Evolutionary conservation across 2,113 vertebrate species (phyloP).

Genomic region (Gasterosteus nipponicus): DNA sequence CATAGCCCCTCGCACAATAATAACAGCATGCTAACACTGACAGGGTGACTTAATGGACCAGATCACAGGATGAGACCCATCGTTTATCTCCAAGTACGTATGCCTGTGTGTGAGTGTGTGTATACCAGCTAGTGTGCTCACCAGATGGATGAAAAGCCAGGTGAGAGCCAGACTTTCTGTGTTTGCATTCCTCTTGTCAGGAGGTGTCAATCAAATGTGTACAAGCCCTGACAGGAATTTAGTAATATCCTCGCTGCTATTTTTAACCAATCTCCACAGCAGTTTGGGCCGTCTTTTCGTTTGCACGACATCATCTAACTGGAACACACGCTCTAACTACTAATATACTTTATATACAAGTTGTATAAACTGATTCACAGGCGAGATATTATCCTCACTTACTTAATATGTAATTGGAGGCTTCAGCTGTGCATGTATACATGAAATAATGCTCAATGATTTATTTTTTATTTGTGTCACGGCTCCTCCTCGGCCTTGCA

Average conservation of each 20-base stretch:
- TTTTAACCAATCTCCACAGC: slow-evolving; percentile 40
- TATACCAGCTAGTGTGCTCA: background rate
- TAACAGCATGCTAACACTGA: slow-evolving; percentile 20
- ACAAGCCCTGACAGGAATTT: slow-evolving; percentile 34
- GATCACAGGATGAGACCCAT: slow-evolving; percentile 20
- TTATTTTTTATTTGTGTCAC: background rate
- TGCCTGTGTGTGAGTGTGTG: background rate
- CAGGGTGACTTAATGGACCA: slow-evolving; percentile 46
- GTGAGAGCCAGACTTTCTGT: background rate
- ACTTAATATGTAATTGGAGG: too few relatives aligned
- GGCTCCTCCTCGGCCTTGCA: too few relatives aligned
- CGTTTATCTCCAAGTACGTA: slow-evolving; percentile 38
- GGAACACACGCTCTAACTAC: background rate
- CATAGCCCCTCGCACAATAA: slow-evolving; percentile 19
- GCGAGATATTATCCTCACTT: too few relatives aligned
- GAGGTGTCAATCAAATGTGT: slow-evolving; percentile 41
- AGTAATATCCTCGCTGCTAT: slow-evolving; percentile 23
- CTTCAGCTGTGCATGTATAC: background rate
- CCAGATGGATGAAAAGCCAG: background rate
- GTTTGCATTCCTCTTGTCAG: slow-evolving; percentile 4
- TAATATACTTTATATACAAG: too few relatives aligned
- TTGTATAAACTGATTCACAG: too few relatives aligned
- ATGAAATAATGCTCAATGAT: background rate
- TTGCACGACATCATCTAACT: background rate
- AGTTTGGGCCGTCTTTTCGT: slow-evolving; percentile 3